Base-by-base conservation (phyloP, 2,888 invertebrate genomes). In the Sericinus montela region DNA sequence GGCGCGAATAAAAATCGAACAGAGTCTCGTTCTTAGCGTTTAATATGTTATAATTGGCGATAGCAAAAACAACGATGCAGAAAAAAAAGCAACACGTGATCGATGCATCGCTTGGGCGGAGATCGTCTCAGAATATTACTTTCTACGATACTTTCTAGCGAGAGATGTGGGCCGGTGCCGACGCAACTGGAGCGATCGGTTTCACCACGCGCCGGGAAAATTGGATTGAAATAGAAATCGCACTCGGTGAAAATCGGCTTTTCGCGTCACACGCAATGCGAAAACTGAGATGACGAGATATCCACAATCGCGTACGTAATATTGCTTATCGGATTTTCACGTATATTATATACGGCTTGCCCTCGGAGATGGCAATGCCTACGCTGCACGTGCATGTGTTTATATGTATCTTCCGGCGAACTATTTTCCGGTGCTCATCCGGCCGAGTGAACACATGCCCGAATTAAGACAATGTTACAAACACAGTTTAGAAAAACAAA, bases 161-260 rank as follows among this genome's bases (percentile, higher is more conserved):
- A 82, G 83, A 85, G 86, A 87, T 87, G 84, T 87, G 84, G 86
- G 85, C 79, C 85, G 80, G 65, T 66, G 77, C 66, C 72, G 67
- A 72, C 77, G 79, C 83, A 85, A 88, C 82, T 86, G 69, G 88
- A 86, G 84, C 87, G 82, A 83, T 86, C 81, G 83, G 84, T 88
- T 86, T 88, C 87, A 81, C 85, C 71, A 72, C 75, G 76, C 79
- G 82, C 72, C 78, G 84, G 83, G 86, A 85, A 86, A 88, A 87
- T 85, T 79, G 76, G 84, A 86, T 85, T 86, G 88, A 88, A 88
- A 88, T 87, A 87, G 88, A 87, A 87, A 88, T 85, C 83, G 81
- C 76, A 66, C 52, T 59, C 70, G 72, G 84, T 75, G 87, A 75
- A 87, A 87, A 87, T 80, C 70, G 64, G 59, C 69, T 84, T 86